Percentiles rank a stretch among this genome's conserved stretches.
These are phyloP conservation scores for Phrynosoma blainvillii DNA, from an alignment of 2,113 vertebrate species.

Conservation along the genomic window DNA sequence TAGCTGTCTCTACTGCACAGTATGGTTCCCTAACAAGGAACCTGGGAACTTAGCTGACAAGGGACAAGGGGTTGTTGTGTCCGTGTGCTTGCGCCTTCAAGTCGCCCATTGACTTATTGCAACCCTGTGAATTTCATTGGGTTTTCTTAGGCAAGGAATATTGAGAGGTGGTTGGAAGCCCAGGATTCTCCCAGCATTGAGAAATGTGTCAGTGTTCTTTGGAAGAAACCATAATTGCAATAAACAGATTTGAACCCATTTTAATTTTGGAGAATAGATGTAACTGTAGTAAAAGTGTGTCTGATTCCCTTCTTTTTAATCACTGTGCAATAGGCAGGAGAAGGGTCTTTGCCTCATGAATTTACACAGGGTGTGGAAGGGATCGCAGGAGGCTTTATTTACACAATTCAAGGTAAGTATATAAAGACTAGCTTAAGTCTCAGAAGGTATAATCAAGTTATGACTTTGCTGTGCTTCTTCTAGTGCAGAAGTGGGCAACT, in stretches of 20 bases:
- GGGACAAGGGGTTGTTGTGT: neutral
- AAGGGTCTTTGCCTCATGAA: constrained; percentile 88
- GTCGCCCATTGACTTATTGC: too few relatives aligned
- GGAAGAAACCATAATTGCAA: neutral
- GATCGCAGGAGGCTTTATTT: constrained; percentile 94
- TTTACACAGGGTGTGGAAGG: constrained; percentile 90
- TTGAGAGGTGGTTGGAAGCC: too few relatives aligned
- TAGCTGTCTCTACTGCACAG: neutral
- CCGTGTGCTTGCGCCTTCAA: too few relatives aligned
- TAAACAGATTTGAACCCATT: neutral
- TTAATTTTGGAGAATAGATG: neutral
- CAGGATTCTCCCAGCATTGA: neutral
- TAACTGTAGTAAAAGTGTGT: neutral
- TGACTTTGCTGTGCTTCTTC: neutral
- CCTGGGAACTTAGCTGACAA: neutral
- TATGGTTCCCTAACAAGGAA: neutral
- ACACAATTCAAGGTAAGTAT: constrained; percentile 88
- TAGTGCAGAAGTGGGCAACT: neutral
- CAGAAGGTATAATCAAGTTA: neutral
- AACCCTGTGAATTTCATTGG: too few relatives aligned
- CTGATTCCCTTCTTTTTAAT: constrained; percentile 21
- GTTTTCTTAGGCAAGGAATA: too few relatives aligned
- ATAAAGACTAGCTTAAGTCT: rapidly evolving
- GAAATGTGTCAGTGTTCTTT: neutral
- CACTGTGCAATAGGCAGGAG: constrained; percentile 80